A percentile compares a stretch with the other conserved stretches of the same genome.
Conservation (phyloP, 2,888 invertebrate genomes). For the Orthosia gothica region DNA sequence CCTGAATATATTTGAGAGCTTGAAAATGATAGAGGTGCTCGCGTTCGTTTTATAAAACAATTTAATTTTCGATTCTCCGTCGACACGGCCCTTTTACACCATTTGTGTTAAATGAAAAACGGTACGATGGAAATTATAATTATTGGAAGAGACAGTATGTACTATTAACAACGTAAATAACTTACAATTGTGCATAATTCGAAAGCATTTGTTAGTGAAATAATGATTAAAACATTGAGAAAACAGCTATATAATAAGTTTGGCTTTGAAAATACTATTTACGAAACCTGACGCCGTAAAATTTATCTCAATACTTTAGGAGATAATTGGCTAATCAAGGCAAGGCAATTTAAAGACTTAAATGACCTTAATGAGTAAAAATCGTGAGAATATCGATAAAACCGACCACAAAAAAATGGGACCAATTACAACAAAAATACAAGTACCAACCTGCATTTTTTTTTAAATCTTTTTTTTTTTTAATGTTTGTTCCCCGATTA, state of each 20-base stretch:
- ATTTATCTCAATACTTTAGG: not conserved
- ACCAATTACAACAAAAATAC: no score
- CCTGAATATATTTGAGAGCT: constrained; percentile 35
- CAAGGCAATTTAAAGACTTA: no score
- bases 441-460: no score
- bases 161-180: not conserved
- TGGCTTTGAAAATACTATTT: not conserved
- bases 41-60: constrained; percentile 21
- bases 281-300: not conserved
- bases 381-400: no score
- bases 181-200: not conserved
- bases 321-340: no score
- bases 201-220: not conserved
- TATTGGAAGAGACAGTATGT: constrained; percentile 9
- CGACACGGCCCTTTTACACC: constrained; percentile 2
- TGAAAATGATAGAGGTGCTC: constrained; percentile 19
- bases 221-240: not conserved
- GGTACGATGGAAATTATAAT: constrained; percentile 24
- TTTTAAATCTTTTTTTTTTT: no score
- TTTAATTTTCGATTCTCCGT: constrained; percentile 28
- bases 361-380: no score
- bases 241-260: not conserved
- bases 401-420: no score
- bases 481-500: no score
- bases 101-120: constrained; percentile 21